A percentile compares a stretch with the other conserved stretches of the same genome.
These are phyloP conservation scores for Psittacula echo DNA, from an alignment of 2,797 vertebrate genomes.

Conservation along the genomic window DNA sequence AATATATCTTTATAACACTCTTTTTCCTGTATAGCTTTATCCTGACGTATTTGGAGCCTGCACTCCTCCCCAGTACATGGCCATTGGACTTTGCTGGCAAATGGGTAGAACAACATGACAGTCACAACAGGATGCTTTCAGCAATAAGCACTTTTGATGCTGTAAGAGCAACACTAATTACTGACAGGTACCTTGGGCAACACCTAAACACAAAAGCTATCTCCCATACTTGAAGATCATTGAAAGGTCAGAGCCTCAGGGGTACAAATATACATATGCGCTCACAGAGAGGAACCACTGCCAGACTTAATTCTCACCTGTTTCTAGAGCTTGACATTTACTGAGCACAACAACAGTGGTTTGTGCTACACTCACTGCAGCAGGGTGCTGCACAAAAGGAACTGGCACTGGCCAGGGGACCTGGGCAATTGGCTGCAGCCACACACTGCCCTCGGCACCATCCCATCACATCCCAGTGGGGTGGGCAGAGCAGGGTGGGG, in stretches of 20 bases:
- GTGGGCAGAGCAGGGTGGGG: neutral
- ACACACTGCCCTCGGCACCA: neutral
- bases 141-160: neutral
- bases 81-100: neutral
- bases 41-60: neutral
- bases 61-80: neutral
- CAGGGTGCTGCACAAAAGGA: rapidly evolving
- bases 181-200: neutral
- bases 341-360: neutral
- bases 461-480: neutral
- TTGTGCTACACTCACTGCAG: neutral
- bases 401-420: neutral
- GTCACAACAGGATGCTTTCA: neutral
- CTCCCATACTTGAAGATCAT: neutral
- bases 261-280: neutral
- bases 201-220: neutral
- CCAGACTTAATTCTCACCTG: neutral
- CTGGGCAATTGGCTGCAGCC: neutral
- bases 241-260: neutral
- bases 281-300: neutral
- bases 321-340: neutral
- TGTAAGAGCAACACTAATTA: neutral
- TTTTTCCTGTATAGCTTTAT: neutral
- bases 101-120: neutral
- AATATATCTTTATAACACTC: neutral